Base-by-base conservation (phyloP, 2,113 vertebrate genomes). In the mouse (Mus musculus) region DNA sequence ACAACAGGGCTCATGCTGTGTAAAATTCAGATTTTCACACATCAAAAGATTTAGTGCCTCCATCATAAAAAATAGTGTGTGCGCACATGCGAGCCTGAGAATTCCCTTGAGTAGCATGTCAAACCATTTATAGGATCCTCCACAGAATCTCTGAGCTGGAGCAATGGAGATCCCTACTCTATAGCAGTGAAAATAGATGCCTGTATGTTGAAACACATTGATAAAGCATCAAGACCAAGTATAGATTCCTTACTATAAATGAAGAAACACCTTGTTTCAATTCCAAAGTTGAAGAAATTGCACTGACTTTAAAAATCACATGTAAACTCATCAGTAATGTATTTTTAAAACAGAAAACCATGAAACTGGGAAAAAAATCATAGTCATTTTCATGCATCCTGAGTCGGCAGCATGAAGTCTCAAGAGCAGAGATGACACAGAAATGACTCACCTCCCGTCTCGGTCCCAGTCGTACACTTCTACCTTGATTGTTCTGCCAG, bases 401-500 rank as follows among this genome's bases (percentile, higher is more conserved):
- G 7, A 67, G 78, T 24, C 54, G 89, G 77, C 86, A 1, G 20
- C 46, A 76, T 1, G 42, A 13, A 71, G 20, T 67, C 82, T 49
- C 49, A 91, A 88, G 19, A 90, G 11, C 17, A 46, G 71, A 24
- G 81, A 73, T 16, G 22, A 81, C 72, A 63, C 0, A 78, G 78
- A 73, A 42, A 22, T 52, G 61, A 71, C 98, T 98, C 98, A 99
- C 99, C 99, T 99, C 96, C 99, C 99, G n/a, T 99, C 99, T 95
- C 99, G 98, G 97, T 99, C 99, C 99, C 99, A 99, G 98, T 99
- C 99, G 4, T 99, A 99, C 46, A 99, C 99, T 2, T 99, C 99
- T 90, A 99, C 98, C 98, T 99, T 99, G 98, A 99, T 99, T 0
- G 99, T 99, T 98, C 99, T 99, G 98, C 63, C 2, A 7, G 89